These are phyloP conservation scores for Lithophane socia DNA, from an alignment of 2,888 invertebrate species.

Conservation along the genomic window DNA sequence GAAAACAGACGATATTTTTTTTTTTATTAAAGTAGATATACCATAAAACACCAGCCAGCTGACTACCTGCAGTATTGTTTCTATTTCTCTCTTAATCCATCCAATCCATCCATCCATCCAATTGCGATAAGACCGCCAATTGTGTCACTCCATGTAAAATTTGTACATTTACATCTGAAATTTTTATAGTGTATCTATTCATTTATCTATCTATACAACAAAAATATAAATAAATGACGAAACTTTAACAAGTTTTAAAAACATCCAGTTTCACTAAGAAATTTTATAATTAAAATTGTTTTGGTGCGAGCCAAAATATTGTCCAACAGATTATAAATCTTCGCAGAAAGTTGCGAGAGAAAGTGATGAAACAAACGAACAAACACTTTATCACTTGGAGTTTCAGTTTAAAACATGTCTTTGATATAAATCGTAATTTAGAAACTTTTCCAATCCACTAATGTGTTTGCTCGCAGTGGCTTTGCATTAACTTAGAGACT, in stretches of 20 bases:
- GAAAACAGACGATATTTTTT: too few relatives aligned
- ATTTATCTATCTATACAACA: background rate
- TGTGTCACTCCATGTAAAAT: too few relatives aligned
- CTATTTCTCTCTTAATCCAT: background rate
- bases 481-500: slow-evolving; percentile 19
- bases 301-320: slow-evolving; percentile 36
- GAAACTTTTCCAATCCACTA: slow-evolving; percentile 73
- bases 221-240: background rate
- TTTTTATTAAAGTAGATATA: background rate
- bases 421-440: slow-evolving; percentile 64
- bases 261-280: background rate
- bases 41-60: background rate
- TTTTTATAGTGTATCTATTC: too few relatives aligned
- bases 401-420: slow-evolving; percentile 58
- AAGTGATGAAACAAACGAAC: slow-evolving; percentile 54
- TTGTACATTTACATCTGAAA: background rate
- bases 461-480: slow-evolving; percentile 65
- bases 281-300: slow-evolving; percentile 34
- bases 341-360: slow-evolving; percentile 48
- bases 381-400: slow-evolving; percentile 58
- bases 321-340: slow-evolving; percentile 58
- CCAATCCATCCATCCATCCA: too few relatives aligned
- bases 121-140: background rate
- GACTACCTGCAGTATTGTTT: background rate
- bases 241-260: background rate